phyloP scores from a whole-genome alignment of 2,797 vertebrate genomes.

The Epinephelus awoara region DNA sequence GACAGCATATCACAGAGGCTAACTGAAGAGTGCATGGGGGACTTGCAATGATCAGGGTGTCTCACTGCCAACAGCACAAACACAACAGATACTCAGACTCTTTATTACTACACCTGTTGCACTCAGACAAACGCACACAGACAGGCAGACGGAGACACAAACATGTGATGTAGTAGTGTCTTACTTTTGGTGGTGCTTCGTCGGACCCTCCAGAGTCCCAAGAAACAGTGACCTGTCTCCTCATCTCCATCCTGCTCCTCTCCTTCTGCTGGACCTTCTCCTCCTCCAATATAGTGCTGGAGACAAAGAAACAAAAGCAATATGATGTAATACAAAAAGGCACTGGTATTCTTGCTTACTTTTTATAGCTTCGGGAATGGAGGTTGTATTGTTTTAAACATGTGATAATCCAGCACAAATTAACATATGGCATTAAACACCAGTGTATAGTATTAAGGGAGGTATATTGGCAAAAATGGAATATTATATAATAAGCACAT shows the following conservation, averaged over 20 bases:
- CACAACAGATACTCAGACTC: conserved; percentile 1
- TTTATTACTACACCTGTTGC: conserved; percentile 16
- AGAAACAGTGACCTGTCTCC: conserved; percentile 95
- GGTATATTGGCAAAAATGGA: too few species aligned
- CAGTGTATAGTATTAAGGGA: too few species aligned
- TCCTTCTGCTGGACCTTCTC: conserved; percentile 98
- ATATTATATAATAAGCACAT: too few species aligned
- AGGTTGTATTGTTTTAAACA: too few species aligned
- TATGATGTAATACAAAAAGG: background rate
- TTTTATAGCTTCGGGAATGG: too few species aligned
- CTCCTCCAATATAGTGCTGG: conserved; percentile 96
- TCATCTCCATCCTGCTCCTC: conserved; percentile 97
- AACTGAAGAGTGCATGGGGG: background rate
- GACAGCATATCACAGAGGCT: background rate
- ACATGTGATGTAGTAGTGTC: background rate
- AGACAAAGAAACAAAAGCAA: conserved; percentile 13
- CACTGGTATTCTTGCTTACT: background rate
- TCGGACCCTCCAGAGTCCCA: conserved; percentile 98
- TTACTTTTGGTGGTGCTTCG: conserved; percentile 98
- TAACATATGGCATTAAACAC: background rate
- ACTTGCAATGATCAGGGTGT: background rate
- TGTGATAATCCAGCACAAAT: background rate
- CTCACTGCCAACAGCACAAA: conserved; percentile 15
- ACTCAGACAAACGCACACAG: conserved; percentile 14
- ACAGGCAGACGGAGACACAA: conserved; percentile 15